These are phyloP conservation scores for Brachionus paranguensis DNA, from an alignment of 1,140 invertebrate species.

Conservation along the genomic window DNA sequence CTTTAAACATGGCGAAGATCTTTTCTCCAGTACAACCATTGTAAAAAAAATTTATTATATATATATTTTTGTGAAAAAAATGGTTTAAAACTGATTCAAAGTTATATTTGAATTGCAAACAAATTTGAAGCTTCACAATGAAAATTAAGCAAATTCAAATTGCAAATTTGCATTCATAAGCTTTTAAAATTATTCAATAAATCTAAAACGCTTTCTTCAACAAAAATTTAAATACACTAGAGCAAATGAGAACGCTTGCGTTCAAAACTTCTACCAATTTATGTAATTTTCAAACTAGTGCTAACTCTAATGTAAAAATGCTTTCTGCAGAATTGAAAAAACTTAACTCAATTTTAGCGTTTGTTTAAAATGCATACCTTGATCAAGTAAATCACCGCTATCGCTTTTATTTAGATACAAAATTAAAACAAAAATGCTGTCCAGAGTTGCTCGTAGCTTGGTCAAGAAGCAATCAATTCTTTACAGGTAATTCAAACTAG, in stretches of 20 bases:
- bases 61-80: too few species aligned
- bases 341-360: not conserved
- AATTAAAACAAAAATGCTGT: not conserved
- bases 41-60: too few species aligned
- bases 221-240: not conserved
- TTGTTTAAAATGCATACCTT: conserved; percentile 4
- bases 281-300: conserved; percentile 3
- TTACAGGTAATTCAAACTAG: not conserved
- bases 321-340: conserved; percentile 30
- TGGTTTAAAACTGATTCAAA: not conserved
- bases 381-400: not conserved
- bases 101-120: not conserved
- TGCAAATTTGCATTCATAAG: conserved; percentile 7
- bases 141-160: not conserved
- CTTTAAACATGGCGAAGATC: too few species aligned
- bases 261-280: conserved; percentile 5
- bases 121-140: not conserved
- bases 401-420: not conserved
- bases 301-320: not conserved
- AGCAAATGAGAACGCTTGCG: not conserved
- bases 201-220: not conserved
- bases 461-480: conserved; percentile 11
- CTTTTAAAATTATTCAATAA: not conserved
- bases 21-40: too few species aligned
- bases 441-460: conserved; percentile 16